Evolutionary conservation across 2,888 invertebrate species (phyloP).

Genomic region (Stenoptilia bipunctidactyla): DNA sequence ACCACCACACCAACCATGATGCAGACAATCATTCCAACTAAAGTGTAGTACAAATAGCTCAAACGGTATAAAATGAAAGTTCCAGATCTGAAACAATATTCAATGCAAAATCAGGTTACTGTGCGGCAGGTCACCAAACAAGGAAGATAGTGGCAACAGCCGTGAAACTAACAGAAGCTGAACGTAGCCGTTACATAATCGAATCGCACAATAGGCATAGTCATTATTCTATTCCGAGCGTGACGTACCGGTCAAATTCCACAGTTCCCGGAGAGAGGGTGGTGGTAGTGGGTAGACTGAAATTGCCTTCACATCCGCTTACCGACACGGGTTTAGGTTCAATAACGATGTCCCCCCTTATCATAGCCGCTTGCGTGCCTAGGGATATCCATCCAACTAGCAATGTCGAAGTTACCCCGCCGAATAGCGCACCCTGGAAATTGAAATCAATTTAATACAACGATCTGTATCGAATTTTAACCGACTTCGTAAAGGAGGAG

Average conservation of each 20-base stretch:
- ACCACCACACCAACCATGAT: slow-evolving; percentile 76
- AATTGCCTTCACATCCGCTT: slow-evolving; percentile 58
- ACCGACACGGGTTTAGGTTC: slow-evolving; percentile 74
- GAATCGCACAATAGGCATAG: too few relatives aligned
- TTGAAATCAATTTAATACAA: neutral
- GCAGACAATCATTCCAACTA: slow-evolving; percentile 77
- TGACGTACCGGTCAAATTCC: slow-evolving; percentile 49
- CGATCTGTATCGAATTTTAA: too few relatives aligned
- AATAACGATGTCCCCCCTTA: slow-evolving; percentile 72
- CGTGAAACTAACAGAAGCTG: too few relatives aligned
- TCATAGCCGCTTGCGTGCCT: slow-evolving; percentile 77
- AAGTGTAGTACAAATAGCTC: slow-evolving; percentile 84
- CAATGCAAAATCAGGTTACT: too few relatives aligned
- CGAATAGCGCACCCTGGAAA: slow-evolving; percentile 74
- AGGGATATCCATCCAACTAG: slow-evolving; percentile 78
- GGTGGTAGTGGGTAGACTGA: slow-evolving; percentile 23
- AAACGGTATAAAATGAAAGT: slow-evolving; percentile 77
- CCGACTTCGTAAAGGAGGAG: too few relatives aligned
- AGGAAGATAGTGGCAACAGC: too few relatives aligned
- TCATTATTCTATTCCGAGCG: too few relatives aligned
- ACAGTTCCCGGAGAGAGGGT: slow-evolving; percentile 18
- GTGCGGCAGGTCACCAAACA: too few relatives aligned
- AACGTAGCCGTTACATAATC: too few relatives aligned
- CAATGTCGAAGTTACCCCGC: slow-evolving; percentile 72
- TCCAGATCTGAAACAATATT: slow-evolving; percentile 44